phyloP scores from a whole-genome alignment of 2,113 vertebrate species.

The Sapajus apella region DNA sequence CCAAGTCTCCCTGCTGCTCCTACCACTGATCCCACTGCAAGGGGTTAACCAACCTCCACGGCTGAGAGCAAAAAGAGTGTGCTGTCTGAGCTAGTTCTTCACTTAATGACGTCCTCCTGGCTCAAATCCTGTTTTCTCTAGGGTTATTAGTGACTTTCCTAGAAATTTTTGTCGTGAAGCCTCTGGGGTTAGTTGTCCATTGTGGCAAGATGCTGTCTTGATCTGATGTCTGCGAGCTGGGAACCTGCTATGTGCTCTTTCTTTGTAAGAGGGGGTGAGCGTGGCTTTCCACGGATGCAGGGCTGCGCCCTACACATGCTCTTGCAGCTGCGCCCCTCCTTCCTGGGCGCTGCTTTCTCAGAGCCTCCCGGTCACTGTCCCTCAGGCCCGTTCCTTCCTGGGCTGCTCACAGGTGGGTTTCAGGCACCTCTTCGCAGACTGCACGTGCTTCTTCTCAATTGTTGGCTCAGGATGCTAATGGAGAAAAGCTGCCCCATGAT shows the following conservation, averaged over 20 bases:
- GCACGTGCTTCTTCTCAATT: neutral
- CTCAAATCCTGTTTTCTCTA: too few relatives aligned
- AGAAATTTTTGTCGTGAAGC: neutral
- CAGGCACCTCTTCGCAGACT: too few relatives aligned
- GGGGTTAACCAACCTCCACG: accelerated
- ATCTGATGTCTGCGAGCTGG: neutral
- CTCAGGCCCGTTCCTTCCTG: accelerated
- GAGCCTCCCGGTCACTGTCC: neutral
- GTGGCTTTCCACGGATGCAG: neutral
- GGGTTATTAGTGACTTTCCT: neutral
- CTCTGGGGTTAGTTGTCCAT: neutral
- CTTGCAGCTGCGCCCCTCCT: accelerated
- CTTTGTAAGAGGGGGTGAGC: too few relatives aligned
- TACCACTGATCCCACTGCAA: accelerated
- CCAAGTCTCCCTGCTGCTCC: accelerated
- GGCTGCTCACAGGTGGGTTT: accelerated
- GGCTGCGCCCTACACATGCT: neutral
- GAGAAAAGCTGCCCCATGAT: accelerated
- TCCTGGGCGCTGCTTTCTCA: neutral
- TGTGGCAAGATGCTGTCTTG: neutral
- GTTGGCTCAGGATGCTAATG: neutral
- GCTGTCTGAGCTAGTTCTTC: neutral
- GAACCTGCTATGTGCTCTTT: accelerated
- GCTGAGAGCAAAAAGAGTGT: neutral
- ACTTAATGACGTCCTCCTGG: too few relatives aligned